Conservation (phyloP, 92 coral and sea anemone genomes). For the Parazoanthus atlanticus region DNA sequence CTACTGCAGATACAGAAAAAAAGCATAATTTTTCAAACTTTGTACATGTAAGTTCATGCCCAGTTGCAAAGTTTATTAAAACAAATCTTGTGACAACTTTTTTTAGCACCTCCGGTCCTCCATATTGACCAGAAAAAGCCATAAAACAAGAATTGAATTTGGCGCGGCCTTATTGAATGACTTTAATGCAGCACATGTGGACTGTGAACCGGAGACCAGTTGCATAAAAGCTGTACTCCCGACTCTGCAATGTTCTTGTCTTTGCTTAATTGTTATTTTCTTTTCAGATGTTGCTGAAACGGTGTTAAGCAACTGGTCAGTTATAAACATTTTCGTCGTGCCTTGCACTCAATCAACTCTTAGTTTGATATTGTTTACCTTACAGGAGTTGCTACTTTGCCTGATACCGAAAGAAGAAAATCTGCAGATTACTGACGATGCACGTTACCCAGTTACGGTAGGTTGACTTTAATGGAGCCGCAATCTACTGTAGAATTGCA, state of each 20-base stretch:
- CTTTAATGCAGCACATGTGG: neutral
- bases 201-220: neutral
- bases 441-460: constrained; percentile 64
- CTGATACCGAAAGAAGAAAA: constrained; percentile 60
- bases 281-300: neutral
- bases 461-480: neutral
- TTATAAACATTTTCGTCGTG: no score
- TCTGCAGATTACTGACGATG: constrained; percentile 43
- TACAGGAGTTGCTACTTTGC: constrained; percentile 78
- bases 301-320: no score
- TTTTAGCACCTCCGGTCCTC: no score
- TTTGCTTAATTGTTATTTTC: neutral
- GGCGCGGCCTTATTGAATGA: neutral
- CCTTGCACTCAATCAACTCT: neutral
- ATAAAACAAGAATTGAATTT: neutral
- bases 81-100: no score
- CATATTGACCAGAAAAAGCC: neutral
- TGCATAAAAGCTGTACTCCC: neutral
- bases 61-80: no score
- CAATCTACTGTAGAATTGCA: no score
- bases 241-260: neutral
- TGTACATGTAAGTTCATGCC: no score
- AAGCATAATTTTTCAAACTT: no score
- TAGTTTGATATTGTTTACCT: neutral
- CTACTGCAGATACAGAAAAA: no score